A percentile compares a stretch with the other conserved stretches of the same genome.
Conservation (phyloP, 2,888 invertebrate species). For the Tiliacea aurago region DNA sequence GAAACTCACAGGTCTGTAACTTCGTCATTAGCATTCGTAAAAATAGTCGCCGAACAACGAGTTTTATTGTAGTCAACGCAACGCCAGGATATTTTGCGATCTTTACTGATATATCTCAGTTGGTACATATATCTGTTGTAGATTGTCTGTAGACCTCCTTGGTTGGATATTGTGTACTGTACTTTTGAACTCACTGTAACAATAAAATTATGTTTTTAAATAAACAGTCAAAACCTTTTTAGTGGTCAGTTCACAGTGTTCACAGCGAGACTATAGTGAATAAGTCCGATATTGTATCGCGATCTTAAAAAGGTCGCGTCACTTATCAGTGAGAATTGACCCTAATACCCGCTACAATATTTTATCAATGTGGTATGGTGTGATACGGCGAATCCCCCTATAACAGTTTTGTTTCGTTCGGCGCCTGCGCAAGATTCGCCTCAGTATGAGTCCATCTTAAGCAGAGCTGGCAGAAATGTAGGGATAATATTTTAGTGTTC, state of each 20-base stretch:
- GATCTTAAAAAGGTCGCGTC: background rate
- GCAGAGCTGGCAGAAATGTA: constrained; percentile 2
- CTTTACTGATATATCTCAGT: constrained; percentile 74
- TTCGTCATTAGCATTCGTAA: constrained; percentile 76
- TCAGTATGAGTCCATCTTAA: constrained; percentile 31
- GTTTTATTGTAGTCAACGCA: constrained; percentile 81
- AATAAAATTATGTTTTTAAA: background rate
- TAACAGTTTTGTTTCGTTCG: background rate
- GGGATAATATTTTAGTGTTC: no score
- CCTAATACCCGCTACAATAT: background rate
- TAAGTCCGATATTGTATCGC: background rate
- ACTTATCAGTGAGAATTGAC: background rate
- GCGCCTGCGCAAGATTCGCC: background rate
- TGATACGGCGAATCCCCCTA: no score
- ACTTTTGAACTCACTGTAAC: constrained; percentile 56
- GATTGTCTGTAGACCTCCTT: constrained; percentile 82
- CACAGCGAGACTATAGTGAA: background rate
- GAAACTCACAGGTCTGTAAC: constrained; percentile 78
- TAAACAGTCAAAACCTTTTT: background rate
- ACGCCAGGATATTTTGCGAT: constrained; percentile 77
- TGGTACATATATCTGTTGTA: constrained; percentile 83
- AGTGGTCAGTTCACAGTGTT: background rate
- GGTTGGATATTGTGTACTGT: constrained; percentile 83
- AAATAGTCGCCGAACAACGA: constrained; percentile 79
- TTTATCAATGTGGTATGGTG: background rate